phyloP scores from a whole-genome alignment of 2,888 invertebrate genomes.

The Agrypnus murinus region DNA sequence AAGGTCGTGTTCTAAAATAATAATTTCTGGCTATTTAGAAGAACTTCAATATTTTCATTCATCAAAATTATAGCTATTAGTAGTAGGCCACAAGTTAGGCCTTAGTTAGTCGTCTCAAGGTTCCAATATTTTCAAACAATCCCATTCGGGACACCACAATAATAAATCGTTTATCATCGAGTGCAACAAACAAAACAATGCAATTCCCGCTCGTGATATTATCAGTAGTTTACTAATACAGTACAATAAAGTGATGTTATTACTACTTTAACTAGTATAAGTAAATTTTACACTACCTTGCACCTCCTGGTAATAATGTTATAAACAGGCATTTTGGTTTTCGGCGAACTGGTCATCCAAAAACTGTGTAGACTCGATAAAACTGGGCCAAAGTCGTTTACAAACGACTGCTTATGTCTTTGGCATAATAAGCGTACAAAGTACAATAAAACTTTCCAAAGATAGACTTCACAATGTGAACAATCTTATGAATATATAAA shows the following conservation, averaged over 20 bases:
- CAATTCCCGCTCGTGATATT: too few relatives aligned
- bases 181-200: too few relatives aligned
- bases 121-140: too few relatives aligned
- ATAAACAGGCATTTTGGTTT: constrained; percentile 74
- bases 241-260: too few relatives aligned
- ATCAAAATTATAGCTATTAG: too few relatives aligned
- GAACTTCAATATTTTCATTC: too few relatives aligned
- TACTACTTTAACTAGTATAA: too few relatives aligned
- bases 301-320: constrained; percentile 77
- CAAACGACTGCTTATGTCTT: constrained; percentile 42
- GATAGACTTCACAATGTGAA: constrained; percentile 40
- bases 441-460: constrained; percentile 52
- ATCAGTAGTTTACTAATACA: too few relatives aligned
- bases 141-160: too few relatives aligned
- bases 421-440: constrained; percentile 48
- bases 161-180: too few relatives aligned
- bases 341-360: constrained; percentile 41
- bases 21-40: background rate
- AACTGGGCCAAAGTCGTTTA: constrained; percentile 51
- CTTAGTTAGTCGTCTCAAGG: too few relatives aligned
- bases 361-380: constrained; percentile 37
- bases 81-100: too few relatives aligned
- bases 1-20: constrained; percentile 46
- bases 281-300: constrained; percentile 77
- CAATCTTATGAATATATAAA: constrained; percentile 26